Base-by-base conservation (phyloP, 2,797 vertebrate species). In the Podarcis lilfordi region DNA sequence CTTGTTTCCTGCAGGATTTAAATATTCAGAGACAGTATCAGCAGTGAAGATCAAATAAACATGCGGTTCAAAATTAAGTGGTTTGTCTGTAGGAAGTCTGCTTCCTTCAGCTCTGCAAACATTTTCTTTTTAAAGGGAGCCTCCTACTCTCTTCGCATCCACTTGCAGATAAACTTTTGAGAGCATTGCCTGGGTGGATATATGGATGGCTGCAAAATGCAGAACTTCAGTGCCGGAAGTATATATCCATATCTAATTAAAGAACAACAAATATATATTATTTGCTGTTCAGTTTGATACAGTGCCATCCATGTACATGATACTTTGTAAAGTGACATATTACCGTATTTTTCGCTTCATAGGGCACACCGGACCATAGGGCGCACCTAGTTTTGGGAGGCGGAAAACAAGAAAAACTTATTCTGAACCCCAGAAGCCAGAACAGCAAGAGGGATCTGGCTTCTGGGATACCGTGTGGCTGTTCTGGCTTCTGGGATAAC, bases 51-150 rank as follows among this genome's bases (percentile, higher is more conserved):
- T 23, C 74, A 93, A 89, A 85, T 0, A 0, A 25, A 25, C 80
- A 17, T 68, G 5, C 8, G 80, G 5, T 23, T 6, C 71, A 35
- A 84, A 55, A 75, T 72, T 87, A 80, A 80, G 82, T 84, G 77
- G 81, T 84, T 88, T 84, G 76, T 72, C 75, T 27, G 66, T 82
- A 71, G 75, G 75, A 88, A 82, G 40, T 55, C 72, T 77, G 72
- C 37, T 78, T 37, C 27, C 76, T 45, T 80, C 8, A 8, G 55
- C 80, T 43, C 29, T 29, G 50, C 45, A 88, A 84, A 84, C 37
- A 29, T 80, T 32, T 43, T 59, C 84, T 43, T 59, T 88, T 84
- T 55, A 84, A 84, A 32, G 8, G 68, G 3, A 61, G 25, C 1
- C 83, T 91, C 83, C 15, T 27, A n/a, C 6, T 29, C 19, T 80